Evolutionary conservation across 2,888 invertebrate species (phyloP).

Genomic region (Loripinus fragilis): DNA sequence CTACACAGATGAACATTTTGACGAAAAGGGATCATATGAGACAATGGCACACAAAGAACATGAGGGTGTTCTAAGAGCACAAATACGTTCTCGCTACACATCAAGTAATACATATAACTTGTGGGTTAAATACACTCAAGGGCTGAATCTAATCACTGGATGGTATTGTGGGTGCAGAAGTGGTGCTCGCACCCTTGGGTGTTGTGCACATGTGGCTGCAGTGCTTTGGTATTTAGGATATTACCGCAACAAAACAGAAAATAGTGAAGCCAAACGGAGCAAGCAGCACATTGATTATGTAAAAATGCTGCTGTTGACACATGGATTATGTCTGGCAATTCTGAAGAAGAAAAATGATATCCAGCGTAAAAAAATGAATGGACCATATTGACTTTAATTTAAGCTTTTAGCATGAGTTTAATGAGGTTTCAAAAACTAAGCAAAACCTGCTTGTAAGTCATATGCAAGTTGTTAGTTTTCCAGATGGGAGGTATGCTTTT

Average conservation of each 20-base stretch:
- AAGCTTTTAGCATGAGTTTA: not conserved
- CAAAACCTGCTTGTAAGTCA: not conserved
- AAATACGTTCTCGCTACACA: slow-evolving; percentile 5
- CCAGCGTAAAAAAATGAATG: not conserved
- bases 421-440: not conserved
- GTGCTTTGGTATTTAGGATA: not conserved
- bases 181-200: not conserved
- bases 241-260: not conserved
- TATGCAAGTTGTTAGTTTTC: too few species aligned
- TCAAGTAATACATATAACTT: not conserved
- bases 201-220: not conserved
- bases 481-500: too few species aligned
- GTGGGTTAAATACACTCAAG: not conserved
- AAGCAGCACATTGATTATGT: not conserved
- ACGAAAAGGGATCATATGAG: slow-evolving; percentile 14
- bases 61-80: slow-evolving; percentile 1
- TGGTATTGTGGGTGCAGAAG: not conserved
- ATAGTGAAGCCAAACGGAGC: not conserved
- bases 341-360: not conserved
- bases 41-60: slow-evolving; percentile 11
- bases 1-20: slow-evolving; percentile 20
- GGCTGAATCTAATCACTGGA: not conserved
- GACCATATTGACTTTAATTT: not conserved
- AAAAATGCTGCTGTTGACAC: not conserved
- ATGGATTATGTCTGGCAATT: not conserved